Conservation (phyloP, 2,888 invertebrate genomes). For the Coremacera marginata region DNA sequence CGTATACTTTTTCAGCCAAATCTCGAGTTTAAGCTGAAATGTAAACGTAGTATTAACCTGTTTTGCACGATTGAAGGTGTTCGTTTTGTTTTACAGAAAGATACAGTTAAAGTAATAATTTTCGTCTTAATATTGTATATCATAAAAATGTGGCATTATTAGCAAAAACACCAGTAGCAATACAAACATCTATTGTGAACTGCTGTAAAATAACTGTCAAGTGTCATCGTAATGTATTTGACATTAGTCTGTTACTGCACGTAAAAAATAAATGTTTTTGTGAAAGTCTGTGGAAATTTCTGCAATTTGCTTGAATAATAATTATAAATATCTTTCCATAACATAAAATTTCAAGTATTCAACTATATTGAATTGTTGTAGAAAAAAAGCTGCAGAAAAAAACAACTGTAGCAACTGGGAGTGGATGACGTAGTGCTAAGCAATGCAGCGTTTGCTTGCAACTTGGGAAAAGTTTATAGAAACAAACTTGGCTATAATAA, state of each 20-base stretch:
- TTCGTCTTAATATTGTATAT: too few species aligned
- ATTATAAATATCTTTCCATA: not conserved
- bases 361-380: not conserved
- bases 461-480: too few species aligned
- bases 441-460: too few species aligned
- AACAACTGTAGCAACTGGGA: not conserved
- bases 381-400: not conserved
- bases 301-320: not conserved
- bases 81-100: too few species aligned
- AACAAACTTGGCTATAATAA: too few species aligned
- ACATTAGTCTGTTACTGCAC: not conserved
- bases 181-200: not conserved
- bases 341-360: not conserved
- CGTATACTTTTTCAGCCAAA: too few species aligned
- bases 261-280: not conserved
- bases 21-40: too few species aligned
- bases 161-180: too few species aligned
- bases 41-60: too few species aligned
- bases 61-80: too few species aligned
- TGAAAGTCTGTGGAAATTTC: not conserved
- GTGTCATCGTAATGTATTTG: not conserved
- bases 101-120: too few species aligned
- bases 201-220: not conserved
- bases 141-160: too few species aligned
- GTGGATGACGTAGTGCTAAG: not conserved